A percentile compares a stretch with the other conserved stretches of the same genome.
Conservation (phyloP, 2,113 vertebrate species). For the Phoenicopterus ruber region DNA sequence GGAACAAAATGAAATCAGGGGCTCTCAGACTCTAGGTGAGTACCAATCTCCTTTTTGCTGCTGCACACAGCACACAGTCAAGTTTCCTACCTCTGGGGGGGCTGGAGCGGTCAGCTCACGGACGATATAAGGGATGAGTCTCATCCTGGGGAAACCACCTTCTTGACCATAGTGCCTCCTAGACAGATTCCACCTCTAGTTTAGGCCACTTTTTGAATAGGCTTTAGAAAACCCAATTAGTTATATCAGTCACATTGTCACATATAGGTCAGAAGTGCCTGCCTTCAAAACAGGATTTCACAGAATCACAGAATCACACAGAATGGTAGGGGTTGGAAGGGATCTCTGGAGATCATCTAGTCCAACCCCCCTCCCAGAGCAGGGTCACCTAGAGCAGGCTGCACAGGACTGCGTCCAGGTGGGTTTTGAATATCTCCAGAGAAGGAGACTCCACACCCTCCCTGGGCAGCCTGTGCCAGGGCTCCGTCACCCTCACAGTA, state of each 20-base stretch:
- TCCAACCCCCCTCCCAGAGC: no score
- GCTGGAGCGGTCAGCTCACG: neutral
- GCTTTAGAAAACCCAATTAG: neutral
- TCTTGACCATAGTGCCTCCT: neutral
- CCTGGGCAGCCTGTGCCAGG: no score
- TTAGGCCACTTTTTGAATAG: neutral
- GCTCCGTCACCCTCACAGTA: no score
- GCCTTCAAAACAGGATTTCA: neutral
- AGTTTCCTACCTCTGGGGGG: neutral
- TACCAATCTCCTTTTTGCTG: neutral
- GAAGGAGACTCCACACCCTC: no score
- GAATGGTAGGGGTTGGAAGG: no score
- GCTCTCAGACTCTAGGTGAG: neutral
- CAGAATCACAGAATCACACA: no score
- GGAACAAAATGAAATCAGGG: neutral
- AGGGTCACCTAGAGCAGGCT: no score
- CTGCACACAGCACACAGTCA: neutral
- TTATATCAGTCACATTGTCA: neutral
- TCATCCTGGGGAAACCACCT: neutral
- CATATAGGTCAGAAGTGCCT: neutral
- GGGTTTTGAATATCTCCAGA: no score
- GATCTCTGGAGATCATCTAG: no score
- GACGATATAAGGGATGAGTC: accelerated
- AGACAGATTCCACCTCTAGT: neutral
- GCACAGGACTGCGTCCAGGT: no score